These are phyloP conservation scores for Yponomeuta sedellus DNA, from an alignment of 2,888 invertebrate genomes.

Conservation along the genomic window DNA sequence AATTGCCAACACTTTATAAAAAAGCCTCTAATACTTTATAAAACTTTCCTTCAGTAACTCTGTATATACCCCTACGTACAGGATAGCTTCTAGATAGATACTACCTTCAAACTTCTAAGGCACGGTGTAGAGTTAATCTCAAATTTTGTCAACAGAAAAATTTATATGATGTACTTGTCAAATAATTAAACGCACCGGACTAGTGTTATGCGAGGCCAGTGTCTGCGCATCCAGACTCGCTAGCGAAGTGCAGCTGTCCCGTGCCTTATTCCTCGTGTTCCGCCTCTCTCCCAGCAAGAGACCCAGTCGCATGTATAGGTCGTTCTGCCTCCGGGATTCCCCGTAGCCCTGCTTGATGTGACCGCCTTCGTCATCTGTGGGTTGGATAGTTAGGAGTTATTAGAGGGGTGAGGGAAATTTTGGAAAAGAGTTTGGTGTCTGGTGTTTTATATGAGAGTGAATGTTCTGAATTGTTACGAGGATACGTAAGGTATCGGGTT, in stretches of 20 bases:
- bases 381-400: neutral
- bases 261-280: slow-evolving; percentile 62
- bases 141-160: no score
- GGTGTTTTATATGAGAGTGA: neutral
- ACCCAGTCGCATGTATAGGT: slow-evolving; percentile 89
- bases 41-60: no score
- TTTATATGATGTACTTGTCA: no score
- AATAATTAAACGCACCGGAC: slow-evolving; percentile 74
- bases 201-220: slow-evolving; percentile 87
- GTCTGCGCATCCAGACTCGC: slow-evolving; percentile 80
- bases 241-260: slow-evolving; percentile 71
- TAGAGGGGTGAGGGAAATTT: neutral
- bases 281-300: slow-evolving; percentile 85
- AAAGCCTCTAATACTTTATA: no score
- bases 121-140: no score
- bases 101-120: no score
- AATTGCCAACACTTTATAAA: no score
- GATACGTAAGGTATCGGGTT: neutral
- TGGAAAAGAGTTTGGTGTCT: slow-evolving; percentile 2
- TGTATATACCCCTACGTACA: no score
- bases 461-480: no score
- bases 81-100: no score
- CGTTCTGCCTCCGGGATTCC: slow-evolving; percentile 77
- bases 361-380: slow-evolving; percentile 83
- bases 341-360: slow-evolving; percentile 78